These are phyloP conservation scores for Drosophila algonquin DNA, from an alignment of 2,888 invertebrate genomes.

Conservation along the genomic window DNA sequence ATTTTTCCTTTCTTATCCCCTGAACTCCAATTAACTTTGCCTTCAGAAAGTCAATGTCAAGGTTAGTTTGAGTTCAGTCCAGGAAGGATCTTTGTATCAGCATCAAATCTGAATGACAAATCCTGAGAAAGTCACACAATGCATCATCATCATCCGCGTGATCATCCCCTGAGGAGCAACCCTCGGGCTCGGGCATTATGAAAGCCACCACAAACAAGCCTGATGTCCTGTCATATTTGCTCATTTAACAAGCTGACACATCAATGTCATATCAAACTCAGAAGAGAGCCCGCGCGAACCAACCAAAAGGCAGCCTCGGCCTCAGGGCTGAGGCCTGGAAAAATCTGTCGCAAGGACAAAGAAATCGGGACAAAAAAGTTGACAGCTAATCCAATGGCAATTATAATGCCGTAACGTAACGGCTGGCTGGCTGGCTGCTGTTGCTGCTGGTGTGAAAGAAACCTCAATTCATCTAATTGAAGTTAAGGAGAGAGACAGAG, in stretches of 20 bases:
- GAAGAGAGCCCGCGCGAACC: no score
- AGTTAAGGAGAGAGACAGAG: constrained; percentile 70
- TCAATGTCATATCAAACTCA: constrained; percentile 81
- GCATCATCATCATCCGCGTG: constrained; percentile 45
- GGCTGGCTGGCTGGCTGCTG: constrained; percentile 34
- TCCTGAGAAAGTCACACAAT: constrained; percentile 78
- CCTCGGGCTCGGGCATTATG: constrained; percentile 33
- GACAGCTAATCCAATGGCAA: constrained; percentile 82
- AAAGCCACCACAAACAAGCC: constrained; percentile 59
- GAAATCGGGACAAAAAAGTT: constrained; percentile 60
- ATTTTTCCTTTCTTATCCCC: constrained; percentile 31
- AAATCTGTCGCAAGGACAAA: constrained; percentile 63
- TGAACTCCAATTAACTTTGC: constrained; percentile 66
- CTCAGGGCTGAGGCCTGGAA: constrained; percentile 10
- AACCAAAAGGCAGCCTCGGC: constrained; percentile 27
- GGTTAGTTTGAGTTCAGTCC: no score
- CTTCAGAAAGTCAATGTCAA: constrained; percentile 40
- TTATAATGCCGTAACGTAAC: constrained; percentile 66
- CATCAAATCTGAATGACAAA: constrained; percentile 71
- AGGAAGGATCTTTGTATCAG: constrained; percentile 46
- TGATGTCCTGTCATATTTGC: constrained; percentile 72
- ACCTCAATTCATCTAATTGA: constrained; percentile 78
- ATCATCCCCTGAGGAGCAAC: constrained; percentile 36
- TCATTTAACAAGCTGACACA: constrained; percentile 82
- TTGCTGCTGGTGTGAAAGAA: constrained; percentile 50